These are phyloP conservation scores for Myanophis thanlyinensis DNA, from an alignment of 2,113 vertebrate genomes.

Conservation along the genomic window DNA sequence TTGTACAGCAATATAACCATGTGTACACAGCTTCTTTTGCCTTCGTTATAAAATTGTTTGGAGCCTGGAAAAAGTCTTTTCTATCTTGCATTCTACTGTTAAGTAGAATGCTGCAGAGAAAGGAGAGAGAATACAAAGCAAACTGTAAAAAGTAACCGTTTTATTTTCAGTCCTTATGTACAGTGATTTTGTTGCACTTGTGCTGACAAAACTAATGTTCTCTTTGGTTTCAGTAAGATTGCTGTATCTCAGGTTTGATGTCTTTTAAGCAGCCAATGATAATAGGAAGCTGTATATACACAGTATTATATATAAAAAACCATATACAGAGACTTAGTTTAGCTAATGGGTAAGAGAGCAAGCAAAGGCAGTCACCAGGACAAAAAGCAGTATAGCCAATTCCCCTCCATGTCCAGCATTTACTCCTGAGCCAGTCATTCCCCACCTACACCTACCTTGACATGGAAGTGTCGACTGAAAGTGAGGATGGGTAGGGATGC, in stretches of 20 bases:
- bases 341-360: slow-evolving; percentile 68
- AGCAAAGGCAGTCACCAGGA: slow-evolving; percentile 68
- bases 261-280: slow-evolving; percentile 66
- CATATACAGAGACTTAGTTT: slow-evolving; percentile 4
- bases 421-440: slow-evolving; percentile 58
- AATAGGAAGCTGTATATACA: slow-evolving; percentile 69
- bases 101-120: not conserved
- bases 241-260: not conserved
- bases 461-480: slow-evolving; percentile 80
- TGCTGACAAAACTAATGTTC: not conserved
- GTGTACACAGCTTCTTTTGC: slow-evolving; percentile 14
- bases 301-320: slow-evolving; percentile 55
- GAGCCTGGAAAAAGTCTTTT: slow-evolving; percentile 38
- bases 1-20: slow-evolving; percentile 64
- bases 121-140: not conserved
- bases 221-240: not conserved
- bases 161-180: not conserved
- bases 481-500: slow-evolving; percentile 79
- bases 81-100: not conserved
- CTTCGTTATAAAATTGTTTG: slow-evolving; percentile 44
- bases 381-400: slow-evolving; percentile 66
- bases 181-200: not conserved
- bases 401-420: slow-evolving; percentile 58
- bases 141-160: rapidly evolving
- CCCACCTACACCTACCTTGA: slow-evolving; percentile 79